Evolutionary conservation across 1,140 invertebrate species (phyloP), one percentile per base, ranked within the genome.

Genomic region (Thalassaphorura encarpata): DNA sequence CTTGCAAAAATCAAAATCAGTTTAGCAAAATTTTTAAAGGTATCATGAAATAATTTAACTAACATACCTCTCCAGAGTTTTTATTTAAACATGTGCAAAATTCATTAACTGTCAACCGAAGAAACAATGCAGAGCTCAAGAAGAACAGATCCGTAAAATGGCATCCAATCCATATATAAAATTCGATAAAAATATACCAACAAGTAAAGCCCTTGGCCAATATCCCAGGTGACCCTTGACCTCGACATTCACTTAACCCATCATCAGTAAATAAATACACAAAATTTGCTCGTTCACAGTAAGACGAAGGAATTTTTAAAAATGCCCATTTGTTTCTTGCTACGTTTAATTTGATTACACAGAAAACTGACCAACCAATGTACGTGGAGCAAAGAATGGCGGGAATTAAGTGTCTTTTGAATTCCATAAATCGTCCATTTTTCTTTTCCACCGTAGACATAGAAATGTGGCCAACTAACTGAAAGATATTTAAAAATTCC

Each of bases 131-230:
- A n/a, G 43, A 21, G 0, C 23, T 24, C 27, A 54, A 26, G n/a
- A 54, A 11, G 1, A 54, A 40, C 21, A 47, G 43, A 24, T 54
- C 43, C 15, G 53, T 47, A 19, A 47, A 54, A 28, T 54, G 46
- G 15, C 28, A 42, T 23, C 53, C 29, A 2, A 54, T 18, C 53
- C 53, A 54, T 28, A 43, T 39, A 24, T 54, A 54, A 33, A 54
- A 54, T 15, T 54, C 53, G 8, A 54, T 29, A 16, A 48, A 2
- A 40, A 23, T 18, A 29, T 47, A 54, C 31, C 18, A 47, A 29
- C 19, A 19, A 18, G 42, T 24, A 18, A 54, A 23, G 3, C 21
- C 29, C 46, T 23, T 11, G 41, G 23, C 2, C 26, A 18, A 11
- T 11, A 23, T 47, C 47, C 8, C 47, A 33, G 3, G 8, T 48